phyloP scores from a whole-genome alignment of 2,888 invertebrate genomes.

The Synanthedon formicaeformis region DNA sequence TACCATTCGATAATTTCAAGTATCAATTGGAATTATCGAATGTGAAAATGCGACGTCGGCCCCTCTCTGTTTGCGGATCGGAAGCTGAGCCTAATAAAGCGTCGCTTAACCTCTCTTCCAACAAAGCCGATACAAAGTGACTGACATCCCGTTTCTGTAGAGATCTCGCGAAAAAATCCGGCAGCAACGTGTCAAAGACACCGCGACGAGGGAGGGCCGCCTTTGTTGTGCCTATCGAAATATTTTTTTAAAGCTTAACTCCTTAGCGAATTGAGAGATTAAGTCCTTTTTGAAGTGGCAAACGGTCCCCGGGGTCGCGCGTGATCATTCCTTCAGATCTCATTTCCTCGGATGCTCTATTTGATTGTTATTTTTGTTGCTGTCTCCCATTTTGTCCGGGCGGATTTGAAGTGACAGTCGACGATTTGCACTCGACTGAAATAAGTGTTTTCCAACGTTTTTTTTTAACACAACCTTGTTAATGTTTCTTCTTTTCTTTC shows the following conservation, averaged over 20 bases:
- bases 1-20: slow-evolving; percentile 18
- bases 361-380: slow-evolving; percentile 70
- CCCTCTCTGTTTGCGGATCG: slow-evolving; percentile 62
- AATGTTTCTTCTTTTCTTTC: slow-evolving; percentile 36
- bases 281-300: slow-evolving; percentile 73
- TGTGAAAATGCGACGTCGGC: slow-evolving; percentile 3
- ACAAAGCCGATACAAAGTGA: slow-evolving; percentile 69
- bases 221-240: slow-evolving; percentile 64
- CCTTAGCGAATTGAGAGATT: slow-evolving; percentile 72
- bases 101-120: slow-evolving; percentile 62
- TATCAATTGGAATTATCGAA: no score
- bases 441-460: slow-evolving; percentile 65
- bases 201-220: slow-evolving; percentile 57
- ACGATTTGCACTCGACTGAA: slow-evolving; percentile 66
- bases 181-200: slow-evolving; percentile 68
- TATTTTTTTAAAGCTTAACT: slow-evolving; percentile 69
- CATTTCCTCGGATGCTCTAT: slow-evolving; percentile 67
- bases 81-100: slow-evolving; percentile 67
- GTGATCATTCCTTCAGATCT: slow-evolving; percentile 68
- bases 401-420: slow-evolving; percentile 66
- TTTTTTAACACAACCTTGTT: slow-evolving; percentile 59
- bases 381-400: slow-evolving; percentile 52
- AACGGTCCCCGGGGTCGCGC: slow-evolving; percentile 69
- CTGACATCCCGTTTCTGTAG: slow-evolving; percentile 64
- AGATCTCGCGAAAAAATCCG: slow-evolving; percentile 62